phyloP scores from a whole-genome alignment of 2,113 vertebrate genomes.

The Aphelocoma coerulescens region DNA sequence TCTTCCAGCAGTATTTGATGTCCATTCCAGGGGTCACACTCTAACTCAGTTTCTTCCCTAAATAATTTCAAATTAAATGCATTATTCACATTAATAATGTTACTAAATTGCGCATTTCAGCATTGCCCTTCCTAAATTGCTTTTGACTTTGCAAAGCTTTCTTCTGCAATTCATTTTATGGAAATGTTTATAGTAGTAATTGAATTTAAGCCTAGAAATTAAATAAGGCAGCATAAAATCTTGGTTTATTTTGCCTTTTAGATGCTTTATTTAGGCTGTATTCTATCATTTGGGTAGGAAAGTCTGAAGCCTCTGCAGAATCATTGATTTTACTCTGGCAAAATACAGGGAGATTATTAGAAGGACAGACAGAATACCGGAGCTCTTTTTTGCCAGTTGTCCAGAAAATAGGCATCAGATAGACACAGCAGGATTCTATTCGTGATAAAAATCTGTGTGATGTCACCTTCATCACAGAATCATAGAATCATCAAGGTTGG shows the following conservation, averaged over 20 bases:
- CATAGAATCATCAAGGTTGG: not conserved
- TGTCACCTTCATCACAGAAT: not conserved
- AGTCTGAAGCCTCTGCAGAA: not conserved
- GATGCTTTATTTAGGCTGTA: not conserved
- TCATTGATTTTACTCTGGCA: not conserved
- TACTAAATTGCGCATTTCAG: constrained; percentile 30
- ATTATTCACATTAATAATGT: constrained; percentile 61
- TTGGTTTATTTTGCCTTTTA: constrained; percentile 39
- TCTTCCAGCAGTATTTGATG: not conserved
- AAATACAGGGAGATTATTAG: not conserved
- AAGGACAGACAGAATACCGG: not conserved
- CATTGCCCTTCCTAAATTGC: constrained; percentile 63
- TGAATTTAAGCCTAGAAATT: constrained; percentile 59
- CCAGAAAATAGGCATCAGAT: not conserved
- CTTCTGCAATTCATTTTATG: constrained; percentile 53
- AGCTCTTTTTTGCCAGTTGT: not conserved
- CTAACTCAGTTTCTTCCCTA: not conserved
- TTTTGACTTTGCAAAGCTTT: constrained; percentile 57
- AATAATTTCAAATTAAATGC: constrained; percentile 44
- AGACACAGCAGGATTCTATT: not conserved
- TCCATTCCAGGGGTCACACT: not conserved
- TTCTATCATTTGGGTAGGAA: not conserved
- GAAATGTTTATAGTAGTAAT: constrained; percentile 56
- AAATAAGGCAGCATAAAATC: constrained; percentile 57
- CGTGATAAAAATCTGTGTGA: not conserved